phyloP scores from a whole-genome alignment of 2,113 vertebrate genomes.

The Xiphias gladius region DNA sequence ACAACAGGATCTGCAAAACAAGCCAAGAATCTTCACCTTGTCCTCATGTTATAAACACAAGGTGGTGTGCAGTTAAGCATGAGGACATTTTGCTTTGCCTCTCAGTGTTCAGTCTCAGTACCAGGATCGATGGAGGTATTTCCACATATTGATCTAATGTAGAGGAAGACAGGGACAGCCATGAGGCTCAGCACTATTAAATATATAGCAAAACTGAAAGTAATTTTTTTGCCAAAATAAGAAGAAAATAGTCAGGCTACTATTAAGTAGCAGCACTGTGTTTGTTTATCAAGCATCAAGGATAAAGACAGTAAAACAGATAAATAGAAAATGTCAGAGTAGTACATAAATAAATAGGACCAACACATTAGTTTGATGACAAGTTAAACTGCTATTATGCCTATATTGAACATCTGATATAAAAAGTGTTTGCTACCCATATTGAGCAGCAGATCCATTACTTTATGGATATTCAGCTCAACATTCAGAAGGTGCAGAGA shows the following conservation, averaged over 20 bases:
- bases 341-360: not conserved
- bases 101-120: constrained; percentile 56
- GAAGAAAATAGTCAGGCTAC: constrained; percentile 2
- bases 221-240: constrained; percentile 57
- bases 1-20: not conserved
- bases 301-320: constrained; percentile 2
- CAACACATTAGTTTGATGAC: not conserved
- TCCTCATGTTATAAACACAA: constrained; percentile 46
- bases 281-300: not conserved
- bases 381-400: not conserved
- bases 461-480: no score
- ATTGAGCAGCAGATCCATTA: no score
- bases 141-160: constrained; percentile 78
- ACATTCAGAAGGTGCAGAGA: no score
- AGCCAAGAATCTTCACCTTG: constrained; percentile 40
- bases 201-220: constrained; percentile 63
- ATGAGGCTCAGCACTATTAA: constrained; percentile 73
- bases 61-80: constrained; percentile 53
- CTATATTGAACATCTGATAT: not conserved
- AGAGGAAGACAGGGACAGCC: constrained; percentile 62
- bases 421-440: no score
- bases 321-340: not conserved
- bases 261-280: not conserved
- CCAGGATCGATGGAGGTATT: constrained; percentile 74
- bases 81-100: constrained; percentile 47